Evolutionary conservation across 2,797 vertebrate species (phyloP).

Genomic region (Manis crassicaudata): DNA sequence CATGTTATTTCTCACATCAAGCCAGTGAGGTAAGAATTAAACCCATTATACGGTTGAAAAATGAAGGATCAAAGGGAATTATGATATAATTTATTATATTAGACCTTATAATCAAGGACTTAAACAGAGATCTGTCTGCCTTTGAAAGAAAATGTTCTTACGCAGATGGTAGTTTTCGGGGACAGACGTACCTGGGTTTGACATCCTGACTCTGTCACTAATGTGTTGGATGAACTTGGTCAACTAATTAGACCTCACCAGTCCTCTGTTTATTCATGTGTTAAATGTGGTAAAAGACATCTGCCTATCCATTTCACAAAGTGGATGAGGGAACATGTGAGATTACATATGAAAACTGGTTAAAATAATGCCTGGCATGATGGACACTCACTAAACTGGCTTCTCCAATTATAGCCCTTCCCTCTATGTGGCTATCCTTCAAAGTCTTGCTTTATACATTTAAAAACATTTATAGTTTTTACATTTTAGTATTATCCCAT

Average conservation of each 20-base stretch:
- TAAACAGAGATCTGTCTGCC: neutral
- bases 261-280: neutral
- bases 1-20: neutral
- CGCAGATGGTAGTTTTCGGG: neutral
- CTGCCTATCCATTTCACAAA: neutral
- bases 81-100: neutral
- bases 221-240: neutral
- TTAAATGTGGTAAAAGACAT: neutral
- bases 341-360: neutral
- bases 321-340: neutral
- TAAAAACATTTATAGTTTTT: neutral
- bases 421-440: neutral
- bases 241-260: neutral
- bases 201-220: neutral
- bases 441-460: neutral
- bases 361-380: neutral
- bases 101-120: neutral
- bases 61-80: neutral
- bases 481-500: too few species aligned
- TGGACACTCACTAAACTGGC: neutral
- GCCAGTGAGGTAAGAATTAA: neutral
- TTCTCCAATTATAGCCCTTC: neutral
- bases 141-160: neutral
- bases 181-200: neutral
- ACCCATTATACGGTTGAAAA: neutral